phyloP scores from a whole-genome alignment of 2,888 invertebrate genomes.

The Choreutis nemorana region DNA sequence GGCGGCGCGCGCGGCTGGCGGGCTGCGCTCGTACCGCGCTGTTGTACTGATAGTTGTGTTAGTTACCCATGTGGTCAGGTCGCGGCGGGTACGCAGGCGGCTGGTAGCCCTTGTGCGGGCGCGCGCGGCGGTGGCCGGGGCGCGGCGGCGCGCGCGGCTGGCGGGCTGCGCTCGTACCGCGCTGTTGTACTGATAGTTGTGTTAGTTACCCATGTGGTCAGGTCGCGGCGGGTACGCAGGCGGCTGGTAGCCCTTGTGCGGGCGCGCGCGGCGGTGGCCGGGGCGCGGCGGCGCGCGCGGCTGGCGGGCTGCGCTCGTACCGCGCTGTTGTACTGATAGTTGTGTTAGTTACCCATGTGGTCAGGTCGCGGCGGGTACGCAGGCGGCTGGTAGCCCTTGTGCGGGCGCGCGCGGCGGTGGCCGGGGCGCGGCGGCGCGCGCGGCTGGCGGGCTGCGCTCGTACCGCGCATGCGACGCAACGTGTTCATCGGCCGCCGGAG shows the following conservation, averaged over 20 bases:
- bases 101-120: slow-evolving; percentile 8
- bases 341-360: not conserved
- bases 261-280: slow-evolving; percentile 2
- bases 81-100: slow-evolving; percentile 12
- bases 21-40: too few species aligned
- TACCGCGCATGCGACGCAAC: slow-evolving; percentile 77
- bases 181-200: too few species aligned
- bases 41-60: too few species aligned
- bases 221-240: too few species aligned
- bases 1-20: too few species aligned
- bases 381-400: slow-evolving; percentile 10
- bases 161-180: too few species aligned
- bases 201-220: too few species aligned
- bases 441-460: slow-evolving; percentile 15
- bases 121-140: slow-evolving; percentile 25
- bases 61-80: too few species aligned
- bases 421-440: slow-evolving; percentile 19
- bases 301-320: slow-evolving; percentile 8
- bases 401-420: slow-evolving; percentile 20
- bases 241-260: too few species aligned
- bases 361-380: slow-evolving; percentile 12
- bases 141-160: too few species aligned
- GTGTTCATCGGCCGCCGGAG: slow-evolving; percentile 91
- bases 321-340: not conserved
- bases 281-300: slow-evolving; percentile 19